Evolutionary conservation across 2,888 invertebrate species (phyloP), one percentile per base, ranked within the genome.

Genomic region (Lasioglossum villosulum): DNA sequence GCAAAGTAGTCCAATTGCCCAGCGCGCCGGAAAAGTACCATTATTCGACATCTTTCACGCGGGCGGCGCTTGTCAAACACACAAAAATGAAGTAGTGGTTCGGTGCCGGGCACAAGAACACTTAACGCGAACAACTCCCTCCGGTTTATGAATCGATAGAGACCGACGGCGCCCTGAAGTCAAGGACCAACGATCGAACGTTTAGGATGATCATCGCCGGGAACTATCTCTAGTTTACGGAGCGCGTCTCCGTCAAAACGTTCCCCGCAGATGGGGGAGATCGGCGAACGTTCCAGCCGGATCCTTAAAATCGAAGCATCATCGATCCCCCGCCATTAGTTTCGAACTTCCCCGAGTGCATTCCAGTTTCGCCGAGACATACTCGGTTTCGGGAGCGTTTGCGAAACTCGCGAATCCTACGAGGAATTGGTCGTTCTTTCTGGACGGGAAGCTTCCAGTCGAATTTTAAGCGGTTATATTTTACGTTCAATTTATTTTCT

Each of bases 261-360:
- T 72, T 37, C 66, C 71, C 68, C 39, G 56, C n/a, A 68, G 70
- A 14, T 19, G 52, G 52, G 45, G 45, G 80, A 39, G 78, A 75
- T 70, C 73, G 68, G 76, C 34, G 75, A 72, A 77, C 70, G 80
- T 76, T 68, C 42, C 72, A 72, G 68, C 48, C 74, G 68, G 79
- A 78, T 82, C 82, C 76, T 88, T 84, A 82, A 86, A 88, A 88
- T 84, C 78, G 79, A 79, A 83, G 85, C 83, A 81, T 86, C 86
- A 86, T 89, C 84, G 88, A 84, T 71, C 80, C 75, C 72, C 56
- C 82, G 59, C 79, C 88, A 84, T 89, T 86, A 88, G 86, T 89
- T 86, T 80, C 75, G 66, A 86, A 86, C 78, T 88, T 88, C 1
- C 45, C n/a, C 37, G 8, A 14, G 70, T 23, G 68, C 73, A 80